A percentile compares a stretch with the other conserved stretches of the same genome.
Evolutionary conservation across 1,140 invertebrate species (phyloP).

Genomic region (Camponotus vicinus): DNA sequence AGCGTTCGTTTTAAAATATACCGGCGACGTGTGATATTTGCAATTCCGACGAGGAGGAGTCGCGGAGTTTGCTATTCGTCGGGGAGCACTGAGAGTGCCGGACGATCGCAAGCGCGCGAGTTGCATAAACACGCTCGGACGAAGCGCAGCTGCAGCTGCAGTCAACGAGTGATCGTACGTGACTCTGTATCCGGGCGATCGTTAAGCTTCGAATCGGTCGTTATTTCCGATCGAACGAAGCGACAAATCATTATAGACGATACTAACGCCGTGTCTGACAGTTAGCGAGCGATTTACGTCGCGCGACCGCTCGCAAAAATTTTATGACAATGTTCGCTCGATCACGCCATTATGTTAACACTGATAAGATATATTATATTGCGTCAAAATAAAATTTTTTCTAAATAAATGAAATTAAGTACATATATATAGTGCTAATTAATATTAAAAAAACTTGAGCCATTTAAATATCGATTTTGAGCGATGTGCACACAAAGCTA

Average conservation of each 20-base stretch:
- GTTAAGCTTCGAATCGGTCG: conserved; percentile 54
- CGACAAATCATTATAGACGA: conserved; percentile 60
- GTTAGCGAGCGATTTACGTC: conserved; percentile 48
- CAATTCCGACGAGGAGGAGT: conserved; percentile 80
- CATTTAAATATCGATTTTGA: no score
- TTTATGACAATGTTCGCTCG: conserved; percentile 29
- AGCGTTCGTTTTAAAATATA: conserved; percentile 83
- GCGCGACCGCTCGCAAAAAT: conserved; percentile 41
- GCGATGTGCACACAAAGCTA: no score
- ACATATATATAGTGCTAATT: background rate
- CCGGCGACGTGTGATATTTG: conserved; percentile 77
- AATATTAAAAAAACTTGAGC: no score
- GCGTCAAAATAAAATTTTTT: background rate
- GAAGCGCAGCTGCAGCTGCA: conserved; percentile 49
- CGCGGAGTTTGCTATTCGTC: conserved; percentile 78
- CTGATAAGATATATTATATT: background rate
- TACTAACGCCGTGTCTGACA: conserved; percentile 20
- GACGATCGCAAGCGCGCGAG: conserved; percentile 63
- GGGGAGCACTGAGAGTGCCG: conserved; percentile 55
- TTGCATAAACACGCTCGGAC: conserved; percentile 78
- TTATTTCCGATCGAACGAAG: conserved; percentile 63
- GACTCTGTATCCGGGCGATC: conserved; percentile 56
- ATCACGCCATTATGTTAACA: conserved; percentile 10
- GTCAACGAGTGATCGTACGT: conserved; percentile 37
- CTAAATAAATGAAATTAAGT: background rate